Base-by-base conservation (phyloP, 2,113 vertebrate species). In the Nymphicus hollandicus region DNA sequence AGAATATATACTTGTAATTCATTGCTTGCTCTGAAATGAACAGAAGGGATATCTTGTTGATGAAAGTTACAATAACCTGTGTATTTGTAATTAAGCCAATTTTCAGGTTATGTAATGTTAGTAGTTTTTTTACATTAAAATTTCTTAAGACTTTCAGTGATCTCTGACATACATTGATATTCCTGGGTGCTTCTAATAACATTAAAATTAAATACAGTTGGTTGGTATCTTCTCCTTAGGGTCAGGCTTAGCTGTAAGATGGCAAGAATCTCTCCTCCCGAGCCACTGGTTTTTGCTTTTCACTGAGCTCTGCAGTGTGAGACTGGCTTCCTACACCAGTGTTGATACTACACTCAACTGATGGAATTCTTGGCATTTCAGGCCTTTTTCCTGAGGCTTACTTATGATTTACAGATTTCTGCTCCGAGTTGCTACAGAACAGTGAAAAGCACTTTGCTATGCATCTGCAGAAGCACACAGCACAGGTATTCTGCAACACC, bases 311-410 rank as follows among this genome's bases (percentile, higher is more conserved):
- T 10, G 37, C 6, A n/a, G 41, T 17, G 14, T 2, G 31, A 55
- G 35, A 11, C 14, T n/a, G 35, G 44, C 43, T 22, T 25, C n/a
- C 49, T 41, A 9, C 0, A 0, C n/a, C 72, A 53, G 14, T 7
- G 6, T 1, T 17, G 23, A 18, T 16, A 41, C 12, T 18, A 33
- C 12, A 15, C 12, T 13, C 29, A 39, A 4, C 18, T 49, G 15
- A 7, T 22, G 72, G 79, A 46, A 64, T 49, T 22, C 25, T 17
- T 41, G 41, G 22, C n/a, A 16, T 37, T 84, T 74, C 55, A 46
- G 35, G 61, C 17, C 20, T 56, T 64, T 25, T 64, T 50, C 55
- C 29, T 12, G 33, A 50, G 66, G 41, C 50, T 65, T 33, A 33
- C 22, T 47, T 71, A 37, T 2, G 12, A 71, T 8, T 76, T 46